A percentile compares a stretch with the other conserved stretches of the same genome.
Conservation (phyloP, 2,888 invertebrate genomes). For the Drosophila macrospina region DNA sequence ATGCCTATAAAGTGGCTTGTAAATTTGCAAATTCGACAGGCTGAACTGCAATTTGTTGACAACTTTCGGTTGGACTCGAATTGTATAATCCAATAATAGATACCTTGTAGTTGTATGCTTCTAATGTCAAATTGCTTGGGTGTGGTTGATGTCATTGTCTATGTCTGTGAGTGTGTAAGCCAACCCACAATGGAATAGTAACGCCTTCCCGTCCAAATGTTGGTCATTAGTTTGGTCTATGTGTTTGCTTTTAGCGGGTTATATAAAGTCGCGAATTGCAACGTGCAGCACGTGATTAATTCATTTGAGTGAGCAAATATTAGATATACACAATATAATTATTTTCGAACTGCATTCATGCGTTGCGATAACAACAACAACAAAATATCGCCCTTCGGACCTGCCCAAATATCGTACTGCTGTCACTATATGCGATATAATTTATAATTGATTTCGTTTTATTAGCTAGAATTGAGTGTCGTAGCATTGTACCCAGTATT, state of each 20-base stretch:
- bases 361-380: slow-evolving; percentile 20
- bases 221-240: slow-evolving; percentile 36
- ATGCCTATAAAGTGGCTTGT: slow-evolving; percentile 44
- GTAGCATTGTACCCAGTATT: too few species aligned
- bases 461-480: not conserved
- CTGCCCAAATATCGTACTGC: slow-evolving; percentile 9
- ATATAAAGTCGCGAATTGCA: slow-evolving; percentile 47
- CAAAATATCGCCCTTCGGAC: slow-evolving; percentile 19
- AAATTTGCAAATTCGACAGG: slow-evolving; percentile 5
- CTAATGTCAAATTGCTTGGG: slow-evolving; percentile 50
- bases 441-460: not conserved
- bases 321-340: slow-evolving; percentile 30
- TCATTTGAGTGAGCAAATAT: slow-evolving; percentile 29
- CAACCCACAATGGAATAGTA: slow-evolving; percentile 32
- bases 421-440: slow-evolving; percentile 9
- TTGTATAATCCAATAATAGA: slow-evolving; percentile 1
- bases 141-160: slow-evolving; percentile 47
- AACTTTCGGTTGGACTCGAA: slow-evolving; percentile 18
- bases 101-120: slow-evolving; percentile 25
- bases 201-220: slow-evolving; percentile 35
- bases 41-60: slow-evolving; percentile 44
- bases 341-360: slow-evolving; percentile 42
- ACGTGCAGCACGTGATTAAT: slow-evolving; percentile 54
- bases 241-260: slow-evolving; percentile 14
- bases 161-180: slow-evolving; percentile 21